A percentile compares a stretch with the other conserved stretches of the same genome.
phyloP scores from a whole-genome alignment of 2,113 vertebrate genomes.

The Nibea albiflora region DNA sequence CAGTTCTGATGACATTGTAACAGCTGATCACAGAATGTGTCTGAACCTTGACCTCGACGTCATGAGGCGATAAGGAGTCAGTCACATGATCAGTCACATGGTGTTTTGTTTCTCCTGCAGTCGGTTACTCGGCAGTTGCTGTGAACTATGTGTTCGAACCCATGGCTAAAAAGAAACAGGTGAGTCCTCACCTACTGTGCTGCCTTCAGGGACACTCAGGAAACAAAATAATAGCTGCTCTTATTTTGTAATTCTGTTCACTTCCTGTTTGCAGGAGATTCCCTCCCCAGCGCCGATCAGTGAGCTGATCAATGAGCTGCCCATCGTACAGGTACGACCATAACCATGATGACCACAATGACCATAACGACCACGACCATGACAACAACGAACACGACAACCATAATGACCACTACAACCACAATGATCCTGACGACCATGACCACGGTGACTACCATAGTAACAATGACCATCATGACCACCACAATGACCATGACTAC shows the following conservation, averaged over 20 bases:
- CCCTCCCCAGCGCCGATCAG: slow-evolving; percentile 67
- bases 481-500: no score
- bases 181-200: slow-evolving; percentile 43
- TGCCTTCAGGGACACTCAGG: slow-evolving; percentile 14
- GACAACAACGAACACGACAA: no score
- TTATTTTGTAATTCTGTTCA: slow-evolving; percentile 18
- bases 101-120: slow-evolving; percentile 60
- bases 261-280: slow-evolving; percentile 73
- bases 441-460: background rate
- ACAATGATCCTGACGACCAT: background rate
- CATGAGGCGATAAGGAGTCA: no score
- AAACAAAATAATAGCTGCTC: background rate
- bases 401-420: background rate
- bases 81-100: no score
- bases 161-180: slow-evolving; percentile 78
- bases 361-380: background rate
- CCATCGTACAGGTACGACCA: slow-evolving; percentile 78
- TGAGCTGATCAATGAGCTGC: slow-evolving; percentile 76
- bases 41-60: no score
- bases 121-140: slow-evolving; percentile 84
- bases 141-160: slow-evolving; percentile 82
- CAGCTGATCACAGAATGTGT: no score
- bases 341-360: background rate
- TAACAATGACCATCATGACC: no score
- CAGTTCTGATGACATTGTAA: no score